Evolutionary conservation across 2,113 vertebrate genomes (phyloP).

Genomic region (Hippoglossus stenolepis): DNA sequence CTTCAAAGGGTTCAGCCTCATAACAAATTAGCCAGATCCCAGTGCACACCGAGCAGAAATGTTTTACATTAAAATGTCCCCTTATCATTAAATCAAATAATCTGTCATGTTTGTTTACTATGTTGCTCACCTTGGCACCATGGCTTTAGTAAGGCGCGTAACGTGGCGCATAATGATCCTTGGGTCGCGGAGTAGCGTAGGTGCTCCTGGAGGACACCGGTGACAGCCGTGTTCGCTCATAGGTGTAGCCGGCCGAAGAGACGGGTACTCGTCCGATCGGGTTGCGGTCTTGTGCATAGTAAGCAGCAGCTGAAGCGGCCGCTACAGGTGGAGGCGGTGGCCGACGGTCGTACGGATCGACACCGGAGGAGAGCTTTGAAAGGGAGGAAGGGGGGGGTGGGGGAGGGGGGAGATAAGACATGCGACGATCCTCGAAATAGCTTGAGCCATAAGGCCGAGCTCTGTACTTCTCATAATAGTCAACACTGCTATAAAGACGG

Average conservation of each 20-base stretch:
- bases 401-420: slow-evolving; percentile 85
- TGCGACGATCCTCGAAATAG: slow-evolving; percentile 87
- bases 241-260: slow-evolving; percentile 84
- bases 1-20: slow-evolving; percentile 1
- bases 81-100: slow-evolving; percentile 18
- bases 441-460: slow-evolving; percentile 87
- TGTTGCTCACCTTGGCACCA: slow-evolving; percentile 85
- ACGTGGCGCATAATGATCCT: slow-evolving; percentile 86
- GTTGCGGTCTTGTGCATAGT: slow-evolving; percentile 90
- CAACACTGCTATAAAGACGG: slow-evolving; percentile 78
- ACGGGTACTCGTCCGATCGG: slow-evolving; percentile 86
- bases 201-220: slow-evolving; percentile 85
- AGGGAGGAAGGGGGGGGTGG: slow-evolving; percentile 82
- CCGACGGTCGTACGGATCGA: slow-evolving; percentile 87
- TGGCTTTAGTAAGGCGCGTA: slow-evolving; percentile 86
- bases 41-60: not conserved
- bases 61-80: slow-evolving; percentile 12
- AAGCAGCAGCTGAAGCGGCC: slow-evolving; percentile 70
- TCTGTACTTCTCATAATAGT: slow-evolving; percentile 94
- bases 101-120: not conserved
- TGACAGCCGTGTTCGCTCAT: slow-evolving; percentile 89
- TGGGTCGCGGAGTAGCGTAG: slow-evolving; percentile 82
- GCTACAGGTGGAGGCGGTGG: slow-evolving; percentile 79
- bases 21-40: not conserved
- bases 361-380: slow-evolving; percentile 85